A percentile compares a stretch with the other conserved stretches of the same genome.
Evolutionary conservation across 2,797 vertebrate species (phyloP).

Genomic region (Coendou prehensilis): DNA sequence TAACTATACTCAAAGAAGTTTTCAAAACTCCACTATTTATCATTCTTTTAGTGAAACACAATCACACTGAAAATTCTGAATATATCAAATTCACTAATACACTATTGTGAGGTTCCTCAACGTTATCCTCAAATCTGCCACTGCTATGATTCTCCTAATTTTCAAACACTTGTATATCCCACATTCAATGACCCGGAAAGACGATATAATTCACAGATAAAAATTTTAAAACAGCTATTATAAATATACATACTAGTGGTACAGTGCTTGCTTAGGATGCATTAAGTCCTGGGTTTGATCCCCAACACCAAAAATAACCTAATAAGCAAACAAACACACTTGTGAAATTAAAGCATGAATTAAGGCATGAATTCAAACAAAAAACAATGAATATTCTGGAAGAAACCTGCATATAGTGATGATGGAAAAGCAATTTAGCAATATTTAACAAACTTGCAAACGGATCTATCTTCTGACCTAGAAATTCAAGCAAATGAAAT

Average conservation of each 20-base stretch:
- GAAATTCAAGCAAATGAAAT: conserved; percentile 12
- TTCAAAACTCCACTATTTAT: neutral
- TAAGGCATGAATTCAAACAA: conserved; percentile 9
- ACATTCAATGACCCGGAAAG: neutral
- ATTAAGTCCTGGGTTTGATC: neutral
- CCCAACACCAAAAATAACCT: neutral
- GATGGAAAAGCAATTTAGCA: neutral
- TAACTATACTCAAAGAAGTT: neutral
- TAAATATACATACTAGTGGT: neutral
- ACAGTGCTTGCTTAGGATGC: neutral
- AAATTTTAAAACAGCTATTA: conserved; percentile 23
- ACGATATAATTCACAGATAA: conserved; percentile 17
- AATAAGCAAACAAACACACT: neutral
- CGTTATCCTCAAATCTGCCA: neutral
- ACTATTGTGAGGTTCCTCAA: neutral
- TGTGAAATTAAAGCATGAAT: neutral
- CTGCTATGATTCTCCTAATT: neutral
- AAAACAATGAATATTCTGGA: conserved; percentile 4
- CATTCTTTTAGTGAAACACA: conserved; percentile 32
- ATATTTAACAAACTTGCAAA: neutral
- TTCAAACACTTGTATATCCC: conserved; percentile 40
- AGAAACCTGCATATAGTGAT: neutral
- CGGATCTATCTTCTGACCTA: neutral
- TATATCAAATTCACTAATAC: neutral
- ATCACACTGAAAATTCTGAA: conserved; percentile 12